Evolutionary conservation across 2,888 invertebrate genomes (phyloP).

Genomic region (Morpho helenor): DNA sequence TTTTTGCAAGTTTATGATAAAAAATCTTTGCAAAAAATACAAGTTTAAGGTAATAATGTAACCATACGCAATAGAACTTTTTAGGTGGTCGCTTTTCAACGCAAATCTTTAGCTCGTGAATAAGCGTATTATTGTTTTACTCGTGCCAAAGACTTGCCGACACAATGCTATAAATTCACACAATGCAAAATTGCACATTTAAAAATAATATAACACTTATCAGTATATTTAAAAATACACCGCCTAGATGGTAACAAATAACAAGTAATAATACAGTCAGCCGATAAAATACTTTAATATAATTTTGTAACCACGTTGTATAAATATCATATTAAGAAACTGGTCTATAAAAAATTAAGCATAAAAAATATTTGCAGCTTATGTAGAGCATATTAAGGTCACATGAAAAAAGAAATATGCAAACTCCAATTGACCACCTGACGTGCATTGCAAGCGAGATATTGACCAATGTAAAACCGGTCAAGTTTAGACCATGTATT

Average conservation of each 20-base stretch:
- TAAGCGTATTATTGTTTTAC: slow-evolving; percentile 36
- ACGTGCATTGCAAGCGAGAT: slow-evolving; percentile 49
- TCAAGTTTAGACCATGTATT: slow-evolving; percentile 51
- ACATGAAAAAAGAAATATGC: slow-evolving; percentile 45
- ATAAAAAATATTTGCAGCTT: slow-evolving; percentile 8
- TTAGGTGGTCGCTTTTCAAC: slow-evolving; percentile 48
- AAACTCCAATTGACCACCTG: slow-evolving; percentile 50
- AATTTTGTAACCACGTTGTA: background rate
- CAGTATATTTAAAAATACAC: background rate
- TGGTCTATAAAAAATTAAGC: slow-evolving; percentile 1
- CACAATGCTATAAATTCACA: slow-evolving; percentile 21
- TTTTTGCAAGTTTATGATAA: slow-evolving; percentile 59
- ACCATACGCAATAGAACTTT: slow-evolving; percentile 32
- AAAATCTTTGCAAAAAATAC: slow-evolving; percentile 57
- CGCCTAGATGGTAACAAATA: background rate
- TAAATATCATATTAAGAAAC: background rate
- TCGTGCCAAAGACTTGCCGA: slow-evolving; percentile 40
- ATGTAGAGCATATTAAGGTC: slow-evolving; percentile 32
- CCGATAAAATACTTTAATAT: background rate
- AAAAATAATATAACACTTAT: slow-evolving; percentile 7
- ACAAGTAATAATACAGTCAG: background rate
- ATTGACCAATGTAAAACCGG: slow-evolving; percentile 45
- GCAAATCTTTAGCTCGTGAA: slow-evolving; percentile 33
- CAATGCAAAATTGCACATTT: slow-evolving; percentile 12
- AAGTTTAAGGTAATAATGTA: slow-evolving; percentile 35